Evolutionary conservation across 2,113 vertebrate genomes (phyloP).

Genomic region (Nesoenas mayeri): DNA sequence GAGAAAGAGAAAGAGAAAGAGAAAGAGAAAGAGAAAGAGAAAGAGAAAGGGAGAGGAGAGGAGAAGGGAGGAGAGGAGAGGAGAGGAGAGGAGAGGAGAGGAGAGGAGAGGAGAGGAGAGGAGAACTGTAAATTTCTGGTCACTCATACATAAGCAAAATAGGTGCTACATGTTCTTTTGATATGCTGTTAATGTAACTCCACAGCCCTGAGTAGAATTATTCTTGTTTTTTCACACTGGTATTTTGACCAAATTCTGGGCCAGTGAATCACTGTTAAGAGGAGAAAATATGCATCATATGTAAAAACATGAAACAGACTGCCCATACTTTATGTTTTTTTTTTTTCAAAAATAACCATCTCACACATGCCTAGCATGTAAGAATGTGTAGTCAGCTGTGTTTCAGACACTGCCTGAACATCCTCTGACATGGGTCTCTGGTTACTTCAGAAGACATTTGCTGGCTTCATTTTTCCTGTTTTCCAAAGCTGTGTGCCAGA

Average conservation of each 20-base stretch:
- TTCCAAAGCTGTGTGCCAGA: conserved; percentile 31
- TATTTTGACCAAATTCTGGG: too few species aligned
- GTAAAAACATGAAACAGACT: background rate
- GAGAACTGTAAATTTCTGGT: too few species aligned
- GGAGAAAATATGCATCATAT: background rate
- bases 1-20: background rate
- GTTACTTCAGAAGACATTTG: conserved; percentile 25
- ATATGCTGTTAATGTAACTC: too few species aligned
- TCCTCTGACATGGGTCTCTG: background rate
- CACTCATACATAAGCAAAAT: too few species aligned
- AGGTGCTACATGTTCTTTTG: too few species aligned
- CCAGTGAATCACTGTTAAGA: background rate
- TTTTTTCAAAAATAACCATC: background rate
- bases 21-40: too few species aligned
- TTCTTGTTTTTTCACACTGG: too few species aligned
- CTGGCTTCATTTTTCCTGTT: background rate
- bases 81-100: too few species aligned
- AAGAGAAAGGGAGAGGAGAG: too few species aligned
- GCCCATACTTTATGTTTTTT: background rate
- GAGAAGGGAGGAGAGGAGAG: too few species aligned
- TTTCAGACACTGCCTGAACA: background rate
- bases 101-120: background rate
- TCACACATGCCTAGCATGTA: background rate
- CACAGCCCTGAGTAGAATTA: too few species aligned
- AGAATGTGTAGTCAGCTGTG: background rate